phyloP scores from a whole-genome alignment of 1,140 invertebrate species.

The Drosophila nasuta region DNA sequence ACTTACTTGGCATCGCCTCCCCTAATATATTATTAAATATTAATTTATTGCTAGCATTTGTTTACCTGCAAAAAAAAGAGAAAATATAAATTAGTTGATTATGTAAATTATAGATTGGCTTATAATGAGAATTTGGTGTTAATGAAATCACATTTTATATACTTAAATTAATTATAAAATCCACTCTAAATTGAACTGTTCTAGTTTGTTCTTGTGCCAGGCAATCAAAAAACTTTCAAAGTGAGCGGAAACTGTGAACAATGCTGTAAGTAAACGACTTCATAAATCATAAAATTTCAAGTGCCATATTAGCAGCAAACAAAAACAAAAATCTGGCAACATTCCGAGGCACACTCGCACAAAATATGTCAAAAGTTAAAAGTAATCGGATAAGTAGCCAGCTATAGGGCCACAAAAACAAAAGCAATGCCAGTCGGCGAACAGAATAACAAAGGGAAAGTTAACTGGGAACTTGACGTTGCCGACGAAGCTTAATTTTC shows the following conservation, averaged over 20 bases:
- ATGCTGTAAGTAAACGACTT: slow-evolving; percentile 36
- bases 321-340: slow-evolving; percentile 54
- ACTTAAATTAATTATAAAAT: slow-evolving; percentile 21
- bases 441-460: slow-evolving; percentile 46
- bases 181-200: slow-evolving; percentile 25
- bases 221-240: slow-evolving; percentile 29
- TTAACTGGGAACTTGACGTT: slow-evolving; percentile 40
- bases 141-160: slow-evolving; percentile 15
- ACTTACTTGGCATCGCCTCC: slow-evolving; percentile 41
- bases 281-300: slow-evolving; percentile 50
- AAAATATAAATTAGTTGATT: slow-evolving; percentile 18
- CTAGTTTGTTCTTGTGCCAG: slow-evolving; percentile 8
- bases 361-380: slow-evolving; percentile 59
- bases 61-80: slow-evolving; percentile 43
- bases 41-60: slow-evolving; percentile 20
- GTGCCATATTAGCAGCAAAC: slow-evolving; percentile 24
- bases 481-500: slow-evolving; percentile 46
- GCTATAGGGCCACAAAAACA: slow-evolving; percentile 2
- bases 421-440: not conserved
- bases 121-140: slow-evolving; percentile 11
- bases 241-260: slow-evolving; percentile 16
- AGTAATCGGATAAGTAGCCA: slow-evolving; percentile 55
- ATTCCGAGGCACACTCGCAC: slow-evolving; percentile 45
- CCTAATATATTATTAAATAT: slow-evolving; percentile 2
- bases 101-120: not conserved